Base-by-base conservation (phyloP, 2,113 vertebrate genomes). In the Chamaetylas fuelleborni region DNA sequence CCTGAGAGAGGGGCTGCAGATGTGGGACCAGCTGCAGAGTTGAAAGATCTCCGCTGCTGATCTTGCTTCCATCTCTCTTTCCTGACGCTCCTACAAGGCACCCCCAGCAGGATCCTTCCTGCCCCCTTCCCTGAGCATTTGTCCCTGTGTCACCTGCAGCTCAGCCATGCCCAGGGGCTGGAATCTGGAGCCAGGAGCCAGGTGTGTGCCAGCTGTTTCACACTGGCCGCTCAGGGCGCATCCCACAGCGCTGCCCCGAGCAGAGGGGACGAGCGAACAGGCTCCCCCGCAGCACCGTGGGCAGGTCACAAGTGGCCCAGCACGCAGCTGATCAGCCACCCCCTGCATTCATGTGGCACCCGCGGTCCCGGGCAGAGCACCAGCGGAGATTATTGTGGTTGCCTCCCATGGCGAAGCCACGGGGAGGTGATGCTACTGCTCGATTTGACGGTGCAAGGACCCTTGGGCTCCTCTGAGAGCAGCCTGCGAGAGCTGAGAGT, bases 401-500 rank as follows among this genome's bases (percentile, higher is more conserved):
- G 11, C 19, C 19, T 19, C 22, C 0, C 1, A 18, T 11, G 36
- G n/a, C 15, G 51, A 53, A 81, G 47, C 42, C 5, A 20, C 0
- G 28, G 47, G 14, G 23, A 61, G 38, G 43, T 6, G 34, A 14
- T 29, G 43, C 38, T 24, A n/a, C 62, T 43, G 22, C 51, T 42
- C 6, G 0, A 1, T 25, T 18, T 43, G 26, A 9, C 0, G 1
- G 8, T 7, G 6, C 74, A 8, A 34, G 42, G 16, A 57, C 20
- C 16, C 11, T 25, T 24, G 25, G 23, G 43, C 38, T 82, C 24
- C 12, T 22, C 51, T 17, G 48, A 54, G 17, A 62, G 50, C 1
- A 7, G 60, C 23, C 34, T 9, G 47, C 7, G 18, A 48, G 25
- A 9, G 42, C 25, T 40, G 26, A n/a, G 36, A 67, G 23, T 0